A percentile compares a stretch with the other conserved stretches of the same genome.
Evolutionary conservation across 2,797 vertebrate species (phyloP).

Genomic region (Zenarchopterus dispar): DNA sequence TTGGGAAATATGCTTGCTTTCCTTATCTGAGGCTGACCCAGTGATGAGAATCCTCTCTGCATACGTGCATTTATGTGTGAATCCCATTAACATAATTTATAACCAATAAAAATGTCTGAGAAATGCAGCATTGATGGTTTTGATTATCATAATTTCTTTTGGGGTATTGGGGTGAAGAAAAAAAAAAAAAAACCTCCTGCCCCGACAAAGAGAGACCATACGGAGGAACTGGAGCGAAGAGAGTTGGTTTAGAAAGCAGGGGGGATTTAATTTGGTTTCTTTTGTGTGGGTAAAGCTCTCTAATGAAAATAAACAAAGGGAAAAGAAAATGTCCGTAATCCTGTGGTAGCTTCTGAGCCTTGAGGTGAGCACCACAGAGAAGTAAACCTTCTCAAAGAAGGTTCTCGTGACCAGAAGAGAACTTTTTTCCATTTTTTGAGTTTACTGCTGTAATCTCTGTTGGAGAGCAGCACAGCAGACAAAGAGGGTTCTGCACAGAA

Average conservation of each 20-base stretch:
- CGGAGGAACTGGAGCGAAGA: conserved; percentile 62
- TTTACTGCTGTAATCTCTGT: conserved; percentile 55
- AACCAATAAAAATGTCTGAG: conserved; percentile 75
- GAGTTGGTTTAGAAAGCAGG: conserved; percentile 56
- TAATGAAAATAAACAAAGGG: conserved; percentile 75
- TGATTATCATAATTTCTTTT: conserved; percentile 80
- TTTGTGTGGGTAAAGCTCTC: conserved; percentile 67
- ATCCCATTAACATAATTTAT: conserved; percentile 82
- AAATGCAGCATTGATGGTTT: conserved; percentile 80
- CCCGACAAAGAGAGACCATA: conserved; percentile 68
- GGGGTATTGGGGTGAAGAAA: conserved; percentile 64
- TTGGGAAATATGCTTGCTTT: conserved; percentile 52
- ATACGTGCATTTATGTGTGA: conserved; percentile 67
- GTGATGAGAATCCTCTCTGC: conserved; percentile 51
- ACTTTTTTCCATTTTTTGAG: conserved; percentile 53
- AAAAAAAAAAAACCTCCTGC: conserved; percentile 25
- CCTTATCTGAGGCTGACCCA: conserved; percentile 25
- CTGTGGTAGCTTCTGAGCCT: conserved; percentile 60
- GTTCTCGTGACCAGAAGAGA: conserved; percentile 38
- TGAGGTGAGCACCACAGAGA: conserved; percentile 32
- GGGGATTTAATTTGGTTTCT: conserved; percentile 72
- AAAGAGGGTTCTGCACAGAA: conserved; percentile 23
- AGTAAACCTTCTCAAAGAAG: conserved; percentile 56
- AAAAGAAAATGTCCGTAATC: conserved; percentile 66
- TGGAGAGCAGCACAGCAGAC: conserved; percentile 53